Percentiles rank a stretch among this genome's conserved stretches.
Conservation (phyloP, 1,140 invertebrate genomes). For the Pogonomyrmex barbatus region DNA sequence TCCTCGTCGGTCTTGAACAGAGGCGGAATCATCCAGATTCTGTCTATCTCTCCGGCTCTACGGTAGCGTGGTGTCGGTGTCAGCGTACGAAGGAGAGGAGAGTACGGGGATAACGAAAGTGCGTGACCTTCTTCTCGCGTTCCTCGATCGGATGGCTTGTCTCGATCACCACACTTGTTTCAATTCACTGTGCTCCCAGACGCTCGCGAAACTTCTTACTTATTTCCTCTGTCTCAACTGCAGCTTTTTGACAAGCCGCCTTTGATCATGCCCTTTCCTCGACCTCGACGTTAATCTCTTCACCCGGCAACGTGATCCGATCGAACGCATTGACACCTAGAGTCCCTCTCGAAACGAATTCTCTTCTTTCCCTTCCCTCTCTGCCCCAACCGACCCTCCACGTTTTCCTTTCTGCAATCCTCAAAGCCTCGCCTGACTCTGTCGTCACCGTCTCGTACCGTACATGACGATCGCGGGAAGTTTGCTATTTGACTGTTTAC, state of each 20-base stretch:
- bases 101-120: constrained; percentile 66
- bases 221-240: constrained; percentile 5
- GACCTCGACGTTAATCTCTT: constrained; percentile 21
- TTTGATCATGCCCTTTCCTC: constrained; percentile 10
- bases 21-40: constrained; percentile 79
- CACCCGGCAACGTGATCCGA: constrained; percentile 20
- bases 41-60: constrained; percentile 73
- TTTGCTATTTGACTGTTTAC: constrained; percentile 76
- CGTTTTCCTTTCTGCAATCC: constrained; percentile 50
- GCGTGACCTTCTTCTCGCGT: constrained; percentile 52
- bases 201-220: constrained; percentile 12
- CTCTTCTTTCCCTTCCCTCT: background rate
- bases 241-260: background rate
- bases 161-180: constrained; percentile 23
- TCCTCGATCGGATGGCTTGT: background rate
- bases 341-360: constrained; percentile 31
- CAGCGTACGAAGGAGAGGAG: constrained; percentile 39
- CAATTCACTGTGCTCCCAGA: constrained; percentile 1
- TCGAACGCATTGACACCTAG: constrained; percentile 23
- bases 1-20: constrained; percentile 77
- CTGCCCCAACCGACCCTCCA: background rate
- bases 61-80: constrained; percentile 66
- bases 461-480: constrained; percentile 65
- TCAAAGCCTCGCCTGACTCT: constrained; percentile 52
- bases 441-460: constrained; percentile 44